Base-by-base conservation (phyloP, 2,797 vertebrate species). In the Oceanodroma leucorhoa region DNA sequence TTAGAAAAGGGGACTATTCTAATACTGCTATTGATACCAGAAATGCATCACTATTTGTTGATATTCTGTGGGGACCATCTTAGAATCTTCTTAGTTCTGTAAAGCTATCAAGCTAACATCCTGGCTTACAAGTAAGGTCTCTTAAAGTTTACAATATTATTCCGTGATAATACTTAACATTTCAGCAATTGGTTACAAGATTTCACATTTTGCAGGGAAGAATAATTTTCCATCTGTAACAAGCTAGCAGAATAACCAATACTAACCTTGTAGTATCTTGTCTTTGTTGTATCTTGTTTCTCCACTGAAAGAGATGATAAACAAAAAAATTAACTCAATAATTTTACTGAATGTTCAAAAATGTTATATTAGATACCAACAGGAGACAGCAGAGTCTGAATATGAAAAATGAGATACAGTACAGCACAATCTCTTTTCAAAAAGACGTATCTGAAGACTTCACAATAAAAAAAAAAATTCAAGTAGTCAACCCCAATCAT, bases 241-340 rank as follows among this genome's bases (percentile, higher is more conserved):
- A 83, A 75, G 24, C 7, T 22, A 64, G 34, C 15, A 81, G 38
- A 73, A n/a, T 34, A 76, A 69, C 36, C 57, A 32, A 70, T 71
- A 98, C 98, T 41, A 95, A 99, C 99, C 99, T 99, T 99, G 99
- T 34, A 99, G 90, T 85, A 99, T 95, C 88, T 99, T 99, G 91
- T 99, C 98, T 98, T 98, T 99, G 97, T 99, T 99, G 97, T 98
- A 98, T 84, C 97, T 98, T 11, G 99, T 99, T 98, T 99, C 99
- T 80, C 99, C 99, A 98, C 99, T 99, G 97, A 94, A 98, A 98
- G 5, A 98, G 48, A 94, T 57, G 20, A 86, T 7, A 87, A 71
- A 90, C 7, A 87, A 50, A 40, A 38, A 46, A 30, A 27, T 53
- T 70, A 40, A 67, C 19, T 81, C 55, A 21, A 15, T 26, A 8